Percentiles rank a stretch among this genome's conserved stretches.
Evolutionary conservation across 2,888 invertebrate genomes (phyloP).

Genomic region (Leptinotarsa tumamoca): DNA sequence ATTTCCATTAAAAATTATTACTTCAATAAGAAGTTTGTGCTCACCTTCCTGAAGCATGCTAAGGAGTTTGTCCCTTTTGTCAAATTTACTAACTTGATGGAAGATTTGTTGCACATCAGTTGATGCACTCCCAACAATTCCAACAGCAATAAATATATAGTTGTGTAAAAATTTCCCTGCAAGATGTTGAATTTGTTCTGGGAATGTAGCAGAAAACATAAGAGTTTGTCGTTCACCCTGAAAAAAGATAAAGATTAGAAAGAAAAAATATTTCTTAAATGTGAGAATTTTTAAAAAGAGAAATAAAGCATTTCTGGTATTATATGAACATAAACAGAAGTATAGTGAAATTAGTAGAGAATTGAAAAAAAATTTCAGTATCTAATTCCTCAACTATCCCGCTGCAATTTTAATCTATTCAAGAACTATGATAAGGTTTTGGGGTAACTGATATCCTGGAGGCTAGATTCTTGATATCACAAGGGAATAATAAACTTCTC

Average conservation of each 20-base stretch:
- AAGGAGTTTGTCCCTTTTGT: slow-evolving; percentile 72
- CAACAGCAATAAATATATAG: slow-evolving; percentile 91
- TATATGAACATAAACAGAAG: no score
- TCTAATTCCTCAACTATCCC: no score
- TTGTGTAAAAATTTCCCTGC: slow-evolving; percentile 82
- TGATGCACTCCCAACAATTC: slow-evolving; percentile 93
- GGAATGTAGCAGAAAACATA: slow-evolving; percentile 86
- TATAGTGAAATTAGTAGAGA: no score
- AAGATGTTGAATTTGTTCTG: slow-evolving; percentile 78
- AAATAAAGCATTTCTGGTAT: not conserved
- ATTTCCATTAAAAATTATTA: not conserved
- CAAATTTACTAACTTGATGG: slow-evolving; percentile 79
- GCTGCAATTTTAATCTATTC: no score
- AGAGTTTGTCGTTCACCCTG: slow-evolving; percentile 75
- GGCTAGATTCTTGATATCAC: no score
- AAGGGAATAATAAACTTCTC: no score
- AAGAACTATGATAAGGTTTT: no score
- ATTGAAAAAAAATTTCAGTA: no score
- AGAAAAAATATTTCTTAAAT: no score
- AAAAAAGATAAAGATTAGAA: slow-evolving; percentile 31
- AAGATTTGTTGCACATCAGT: slow-evolving; percentile 88
- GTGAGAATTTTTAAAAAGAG: slow-evolving; percentile 1
- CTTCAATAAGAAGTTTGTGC: not conserved
- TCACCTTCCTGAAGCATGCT: slow-evolving; percentile 74
- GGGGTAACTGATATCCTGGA: no score